Conservation (phyloP, 64 coral and sea anemone species). For the Actinia equina region DNA sequence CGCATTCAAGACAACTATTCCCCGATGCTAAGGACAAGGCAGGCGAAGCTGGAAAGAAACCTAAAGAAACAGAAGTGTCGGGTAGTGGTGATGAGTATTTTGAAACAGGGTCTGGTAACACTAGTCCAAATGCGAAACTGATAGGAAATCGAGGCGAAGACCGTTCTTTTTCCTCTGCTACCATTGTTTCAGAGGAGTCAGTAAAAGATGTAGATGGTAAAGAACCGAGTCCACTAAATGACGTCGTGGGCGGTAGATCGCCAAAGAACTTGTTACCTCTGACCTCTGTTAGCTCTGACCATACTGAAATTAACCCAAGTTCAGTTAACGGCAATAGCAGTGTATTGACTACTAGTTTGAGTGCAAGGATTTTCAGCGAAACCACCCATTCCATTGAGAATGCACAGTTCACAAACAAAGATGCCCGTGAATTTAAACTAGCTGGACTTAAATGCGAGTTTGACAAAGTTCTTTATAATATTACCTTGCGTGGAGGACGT, state of each 20-base stretch:
- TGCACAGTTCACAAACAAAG: not conserved
- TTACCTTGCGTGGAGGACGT: slow-evolving; percentile 38
- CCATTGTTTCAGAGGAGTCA: not conserved
- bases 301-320: not conserved
- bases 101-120: not conserved
- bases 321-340: not conserved
- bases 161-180: not conserved
- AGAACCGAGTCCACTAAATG: not conserved
- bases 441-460: slow-evolving; percentile 11
- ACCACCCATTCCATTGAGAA: not conserved
- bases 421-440: not conserved
- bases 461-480: slow-evolving; percentile 13
- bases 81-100: not conserved
- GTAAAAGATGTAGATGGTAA: not conserved
- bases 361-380: not conserved
- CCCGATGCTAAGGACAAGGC: not conserved
- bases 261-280: not conserved
- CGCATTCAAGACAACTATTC: not conserved
- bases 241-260: not conserved
- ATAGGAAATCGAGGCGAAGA: not conserved
- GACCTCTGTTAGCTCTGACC: too few species aligned
- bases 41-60: not conserved
- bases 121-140: not conserved
- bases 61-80: not conserved
- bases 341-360: not conserved